phyloP scores from a whole-genome alignment of 2,113 vertebrate species.

The Ariopsis seemanni region DNA sequence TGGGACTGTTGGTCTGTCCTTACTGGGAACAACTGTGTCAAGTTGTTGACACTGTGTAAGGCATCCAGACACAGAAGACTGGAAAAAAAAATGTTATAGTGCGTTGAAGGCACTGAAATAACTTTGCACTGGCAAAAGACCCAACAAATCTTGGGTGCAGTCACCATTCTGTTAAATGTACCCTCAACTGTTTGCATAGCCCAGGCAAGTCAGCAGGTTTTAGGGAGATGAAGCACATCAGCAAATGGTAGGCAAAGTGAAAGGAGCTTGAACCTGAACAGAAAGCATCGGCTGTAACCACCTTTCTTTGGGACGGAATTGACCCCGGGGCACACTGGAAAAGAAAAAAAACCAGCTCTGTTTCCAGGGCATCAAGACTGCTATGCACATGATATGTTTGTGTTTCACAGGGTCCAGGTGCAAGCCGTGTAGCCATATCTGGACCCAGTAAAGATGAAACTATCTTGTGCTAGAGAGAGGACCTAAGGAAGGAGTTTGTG shows the following conservation, averaged over 20 bases:
- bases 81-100: neutral
- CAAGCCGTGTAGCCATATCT: neutral
- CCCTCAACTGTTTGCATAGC: constrained; percentile 3
- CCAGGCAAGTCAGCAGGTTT: neutral
- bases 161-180: neutral
- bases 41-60: neutral
- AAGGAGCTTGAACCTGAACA: neutral
- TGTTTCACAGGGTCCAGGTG: constrained; percentile 27
- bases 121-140: neutral
- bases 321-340: neutral
- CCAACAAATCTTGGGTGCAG: neutral
- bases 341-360: constrained; percentile 7
- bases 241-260: neutral
- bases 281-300: neutral
- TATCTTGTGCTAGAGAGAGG: neutral
- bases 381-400: constrained; percentile 14
- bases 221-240: neutral
- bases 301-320: constrained; percentile 7
- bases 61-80: neutral
- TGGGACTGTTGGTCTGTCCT: neutral
- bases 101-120: neutral
- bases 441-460: neutral
- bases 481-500: neutral
- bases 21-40: neutral
- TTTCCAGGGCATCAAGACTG: constrained; percentile 8